Evolutionary conservation across 1,140 invertebrate genomes (phyloP), one percentile per base, ranked within the genome.

Genomic region (Drosophila carrolli): DNA sequence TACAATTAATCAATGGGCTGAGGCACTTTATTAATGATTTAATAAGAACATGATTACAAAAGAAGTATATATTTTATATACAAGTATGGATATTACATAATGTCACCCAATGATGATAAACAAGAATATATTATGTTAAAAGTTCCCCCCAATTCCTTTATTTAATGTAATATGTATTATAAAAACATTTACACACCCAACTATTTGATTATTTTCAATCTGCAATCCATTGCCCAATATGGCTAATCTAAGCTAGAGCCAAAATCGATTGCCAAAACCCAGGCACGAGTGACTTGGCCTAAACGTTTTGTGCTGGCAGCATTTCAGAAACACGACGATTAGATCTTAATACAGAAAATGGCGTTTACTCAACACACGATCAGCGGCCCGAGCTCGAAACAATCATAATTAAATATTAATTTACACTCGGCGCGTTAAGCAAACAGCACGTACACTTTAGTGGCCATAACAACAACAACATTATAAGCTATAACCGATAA

Each of bases 391-490:
- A 35, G 38, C 71, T 59, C 70, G 65, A 61, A 86, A 88, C 63
- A 73, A 68, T 67, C 72, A 89, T 88, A 89, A 88, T 88, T 88
- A 88, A 88, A 88, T 89, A 88, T 77, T 88, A 88, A 88, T 88
- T 88, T 89, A 88, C 83, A 88, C 83, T 75, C 75, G 75, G 51
- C 67, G 80, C 79, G 84, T 83, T 89, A 89, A 88, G 75, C 83
- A 88, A 88, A 88, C 83, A 88, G 70, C 82, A 86, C 82, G 82
- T 86, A 60, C 72, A 72, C 55, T 54, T 60, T 53, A 66, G 46
- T 40, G 65, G 58, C 60, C 65, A 62, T 53, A 82, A 59, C 29
- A 65, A 47, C 63, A 63, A 32, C 19, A 60, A 40, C 41, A 47
- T 5, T 48, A 51, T 41, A 43, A 48, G 13, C 29, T n/a, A 38